A percentile compares a stretch with the other conserved stretches of the same genome.
These are phyloP conservation scores for Enteromius viviparus DNA, from an alignment of 2,797 vertebrate genomes.

Conservation along the genomic window DNA sequence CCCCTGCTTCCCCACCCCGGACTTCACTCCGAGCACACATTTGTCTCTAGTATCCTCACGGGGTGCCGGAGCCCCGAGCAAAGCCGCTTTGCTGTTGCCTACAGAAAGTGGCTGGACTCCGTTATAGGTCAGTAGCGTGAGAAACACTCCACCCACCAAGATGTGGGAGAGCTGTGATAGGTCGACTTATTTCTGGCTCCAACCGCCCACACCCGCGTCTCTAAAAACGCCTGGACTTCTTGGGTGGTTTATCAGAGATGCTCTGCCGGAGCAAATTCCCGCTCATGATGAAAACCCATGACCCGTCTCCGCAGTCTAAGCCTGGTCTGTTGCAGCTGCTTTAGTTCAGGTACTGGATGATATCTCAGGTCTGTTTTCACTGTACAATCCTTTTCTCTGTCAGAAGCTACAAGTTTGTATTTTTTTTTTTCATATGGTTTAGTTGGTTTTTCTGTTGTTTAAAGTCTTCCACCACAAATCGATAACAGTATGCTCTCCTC, in stretches of 20 bases:
- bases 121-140: conserved; percentile 81
- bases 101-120: conserved; percentile 91
- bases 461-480: conserved; percentile 51
- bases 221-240: conserved; percentile 46
- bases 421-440: conserved; percentile 29
- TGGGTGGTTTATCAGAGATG: conserved; percentile 47
- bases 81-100: conserved; percentile 88
- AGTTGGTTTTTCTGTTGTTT: conserved; percentile 12
- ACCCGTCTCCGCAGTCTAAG: conserved; percentile 39
- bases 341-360: conserved; percentile 67
- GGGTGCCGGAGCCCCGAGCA: conserved; percentile 83
- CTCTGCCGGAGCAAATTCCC: conserved; percentile 62
- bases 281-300: conserved; percentile 75
- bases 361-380: conserved; percentile 69
- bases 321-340: conserved; percentile 50
- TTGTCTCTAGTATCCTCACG: conserved; percentile 82
- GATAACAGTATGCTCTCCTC: conserved; percentile 33
- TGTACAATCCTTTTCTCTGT: conserved; percentile 29
- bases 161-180: conserved; percentile 56
- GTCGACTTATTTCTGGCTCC: conserved; percentile 46
- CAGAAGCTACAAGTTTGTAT: conserved; percentile 1
- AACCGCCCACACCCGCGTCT: not conserved
- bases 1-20: conserved; percentile 71
- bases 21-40: conserved; percentile 83
- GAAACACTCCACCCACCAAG: conserved; percentile 32